Evolutionary conservation across 2,797 vertebrate genomes (phyloP).

Genomic region (Hipposideros larvatus): DNA sequence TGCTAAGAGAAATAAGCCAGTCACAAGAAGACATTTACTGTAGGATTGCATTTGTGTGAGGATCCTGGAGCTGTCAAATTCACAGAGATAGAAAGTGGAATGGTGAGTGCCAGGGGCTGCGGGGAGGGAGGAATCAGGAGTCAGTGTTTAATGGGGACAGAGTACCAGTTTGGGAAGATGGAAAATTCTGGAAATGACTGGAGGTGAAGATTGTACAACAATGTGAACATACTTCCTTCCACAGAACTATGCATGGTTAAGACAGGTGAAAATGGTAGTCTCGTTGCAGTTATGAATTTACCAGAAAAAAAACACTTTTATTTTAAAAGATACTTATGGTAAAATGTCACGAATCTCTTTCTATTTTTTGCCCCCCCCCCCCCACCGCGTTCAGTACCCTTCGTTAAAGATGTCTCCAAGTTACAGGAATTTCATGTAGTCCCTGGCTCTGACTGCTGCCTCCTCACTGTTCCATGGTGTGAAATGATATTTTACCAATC

Average conservation of each 20-base stretch:
- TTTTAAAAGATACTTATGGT: not conserved
- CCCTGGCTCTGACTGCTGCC: fast-evolving
- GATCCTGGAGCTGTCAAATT: too few species aligned
- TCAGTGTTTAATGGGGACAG: too few species aligned
- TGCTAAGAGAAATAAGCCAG: not conserved
- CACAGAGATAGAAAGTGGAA: too few species aligned
- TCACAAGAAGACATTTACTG: too few species aligned
- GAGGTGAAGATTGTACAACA: fast-evolving
- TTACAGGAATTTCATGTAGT: fast-evolving
- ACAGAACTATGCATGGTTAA: fast-evolving
- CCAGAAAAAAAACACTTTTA: not conserved
- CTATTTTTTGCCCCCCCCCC: not conserved
- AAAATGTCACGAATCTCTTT: not conserved
- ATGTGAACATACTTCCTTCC: not conserved
- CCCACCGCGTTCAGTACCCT: not conserved
- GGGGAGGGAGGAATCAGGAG: too few species aligned
- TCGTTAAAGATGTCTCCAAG: fast-evolving
- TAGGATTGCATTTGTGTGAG: fast-evolving
- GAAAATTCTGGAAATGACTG: not conserved
- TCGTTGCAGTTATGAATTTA: not conserved
- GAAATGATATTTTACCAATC: not conserved
- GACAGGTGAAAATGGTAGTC: too few species aligned
- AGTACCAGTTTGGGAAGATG: not conserved
- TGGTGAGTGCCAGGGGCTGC: too few species aligned
- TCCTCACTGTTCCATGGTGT: fast-evolving